phyloP scores from a whole-genome alignment of 2,113 vertebrate species.

The Aldabrachelys gigantea region DNA sequence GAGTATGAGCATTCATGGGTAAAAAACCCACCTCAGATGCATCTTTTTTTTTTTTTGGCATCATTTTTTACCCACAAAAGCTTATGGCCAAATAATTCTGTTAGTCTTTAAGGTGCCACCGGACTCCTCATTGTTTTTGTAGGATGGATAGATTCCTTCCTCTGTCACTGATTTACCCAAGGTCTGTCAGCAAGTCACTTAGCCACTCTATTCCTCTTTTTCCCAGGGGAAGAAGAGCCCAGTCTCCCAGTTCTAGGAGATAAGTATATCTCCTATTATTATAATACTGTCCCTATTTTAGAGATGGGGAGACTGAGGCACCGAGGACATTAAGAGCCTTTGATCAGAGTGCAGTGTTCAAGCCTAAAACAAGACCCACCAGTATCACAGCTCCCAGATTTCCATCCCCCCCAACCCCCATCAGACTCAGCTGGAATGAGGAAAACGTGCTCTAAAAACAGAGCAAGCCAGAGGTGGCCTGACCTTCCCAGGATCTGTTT shows the following conservation, averaged over 20 bases:
- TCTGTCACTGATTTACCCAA: background rate
- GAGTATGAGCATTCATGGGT: too few relatives aligned
- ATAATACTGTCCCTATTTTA: background rate
- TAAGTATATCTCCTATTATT: too few relatives aligned
- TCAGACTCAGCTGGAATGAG: background rate
- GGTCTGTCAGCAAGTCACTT: background rate
- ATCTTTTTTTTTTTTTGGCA: too few relatives aligned
- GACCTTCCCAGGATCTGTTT: background rate
- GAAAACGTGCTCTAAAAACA: background rate
- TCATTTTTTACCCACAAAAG: too few relatives aligned
- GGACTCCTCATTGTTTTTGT: too few relatives aligned
- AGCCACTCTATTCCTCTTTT: rapidly evolving
- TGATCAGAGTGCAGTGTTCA: background rate
- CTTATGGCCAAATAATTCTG: too few relatives aligned
- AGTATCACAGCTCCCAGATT: background rate
- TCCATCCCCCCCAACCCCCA: background rate
- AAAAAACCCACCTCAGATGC: too few relatives aligned
- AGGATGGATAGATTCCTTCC: background rate
- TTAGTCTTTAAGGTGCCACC: too few relatives aligned
- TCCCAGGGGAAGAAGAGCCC: background rate
- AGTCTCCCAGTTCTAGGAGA: background rate
- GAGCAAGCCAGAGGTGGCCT: background rate
- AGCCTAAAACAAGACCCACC: background rate
- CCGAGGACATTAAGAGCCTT: background rate
- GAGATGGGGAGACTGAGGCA: rapidly evolving